These are phyloP conservation scores for Agrochola litura DNA, from an alignment of 2,888 invertebrate genomes.

Conservation along the genomic window DNA sequence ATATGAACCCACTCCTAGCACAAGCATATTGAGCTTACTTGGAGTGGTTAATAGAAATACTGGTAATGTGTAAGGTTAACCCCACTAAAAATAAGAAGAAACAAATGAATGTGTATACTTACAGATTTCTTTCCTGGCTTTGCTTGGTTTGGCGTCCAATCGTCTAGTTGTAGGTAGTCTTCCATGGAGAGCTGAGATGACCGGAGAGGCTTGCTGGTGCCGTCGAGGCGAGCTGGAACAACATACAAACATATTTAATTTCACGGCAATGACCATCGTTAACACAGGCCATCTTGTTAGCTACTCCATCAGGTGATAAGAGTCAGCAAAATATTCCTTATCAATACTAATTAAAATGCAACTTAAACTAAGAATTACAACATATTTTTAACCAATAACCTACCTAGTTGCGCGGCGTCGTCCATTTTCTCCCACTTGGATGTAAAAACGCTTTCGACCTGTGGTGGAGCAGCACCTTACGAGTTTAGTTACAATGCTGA, in stretches of 20 bases:
- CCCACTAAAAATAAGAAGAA: constrained; percentile 7
- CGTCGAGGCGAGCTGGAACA: constrained; percentile 97
- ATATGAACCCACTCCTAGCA: constrained; percentile 27
- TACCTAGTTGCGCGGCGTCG: constrained; percentile 96
- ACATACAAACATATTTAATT: constrained; percentile 69
- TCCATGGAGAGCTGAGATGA: constrained; percentile 95
- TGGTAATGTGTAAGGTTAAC: constrained; percentile 15
- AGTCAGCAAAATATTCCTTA: constrained; percentile 17
- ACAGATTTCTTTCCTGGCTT: constrained; percentile 97
- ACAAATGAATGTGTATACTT: constrained; percentile 78
- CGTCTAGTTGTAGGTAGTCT: constrained; percentile 97
- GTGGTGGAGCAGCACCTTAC: constrained; percentile 84
- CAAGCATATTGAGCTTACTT: constrained; percentile 19
- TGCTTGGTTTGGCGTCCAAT: constrained; percentile 92
- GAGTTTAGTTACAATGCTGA: constrained; percentile 87
- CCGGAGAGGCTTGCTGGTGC: constrained; percentile 94
- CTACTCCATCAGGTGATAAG: constrained; percentile 19
- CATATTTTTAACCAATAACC: constrained; percentile 84
- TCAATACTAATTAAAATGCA: constrained; percentile 42
- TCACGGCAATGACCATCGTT: constrained; percentile 4
- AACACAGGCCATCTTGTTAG: constrained; percentile 22
- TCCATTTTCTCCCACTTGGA: constrained; percentile 97
- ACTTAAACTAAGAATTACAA: constrained; percentile 60
- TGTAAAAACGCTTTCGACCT: constrained; percentile 89
- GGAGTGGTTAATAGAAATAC: constrained; percentile 15